Evolutionary conservation across 53 echinoderm and acorn worm genomes (phyloP), one percentile per base, ranked within the genome.

Genomic region (Echinometra lucunter): DNA sequence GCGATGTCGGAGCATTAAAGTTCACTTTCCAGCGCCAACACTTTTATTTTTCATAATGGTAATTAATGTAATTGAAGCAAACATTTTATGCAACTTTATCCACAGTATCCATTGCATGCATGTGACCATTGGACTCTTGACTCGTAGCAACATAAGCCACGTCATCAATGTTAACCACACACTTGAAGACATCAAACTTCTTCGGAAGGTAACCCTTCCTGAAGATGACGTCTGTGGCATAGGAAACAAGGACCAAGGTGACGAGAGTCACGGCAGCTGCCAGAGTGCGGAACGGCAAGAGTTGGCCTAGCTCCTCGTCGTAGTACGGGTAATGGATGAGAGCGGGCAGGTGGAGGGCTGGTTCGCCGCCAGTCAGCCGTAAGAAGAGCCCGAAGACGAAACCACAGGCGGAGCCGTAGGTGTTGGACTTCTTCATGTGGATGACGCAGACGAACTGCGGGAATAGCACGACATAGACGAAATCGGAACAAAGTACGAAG

Each of bases 241-340:
- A 97, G 1, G 97, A 97, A 8, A 97, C 96, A 7, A 92, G 32
- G 27, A 98, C 19, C 25, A 98, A 58, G 17, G 93, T 87, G 4
- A 95, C 25, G 74, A 98, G 70, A 18, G 95, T 90, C 19, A 87
- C 35, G 57, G 93, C 66, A 95, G 96, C 95, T 72, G 94, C 38
- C 21, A 98, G 74, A 82, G 97, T 96, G 91, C 96, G 97, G 91
- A 95, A 98, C 0, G 98, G 53, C 97, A 69, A 98, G 96, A 12
- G 95, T 91, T 98, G 98, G 4, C 96, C 97, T 17, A 93, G 57
- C 2, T 35, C 95, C 9, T 82, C 66, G 53, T 96, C 74, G 89
- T 97, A 98, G 78, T 89, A 96, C 6, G 98, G 98, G 91, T 98
- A 98, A 49, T 95, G 91, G n/a, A 98, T 98, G 37, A 97, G 75